Percentiles rank a stretch among this genome's conserved stretches.
Evolutionary conservation across 2,113 vertebrate genomes (phyloP).

Genomic region (Cranoglanis bouderius): DNA sequence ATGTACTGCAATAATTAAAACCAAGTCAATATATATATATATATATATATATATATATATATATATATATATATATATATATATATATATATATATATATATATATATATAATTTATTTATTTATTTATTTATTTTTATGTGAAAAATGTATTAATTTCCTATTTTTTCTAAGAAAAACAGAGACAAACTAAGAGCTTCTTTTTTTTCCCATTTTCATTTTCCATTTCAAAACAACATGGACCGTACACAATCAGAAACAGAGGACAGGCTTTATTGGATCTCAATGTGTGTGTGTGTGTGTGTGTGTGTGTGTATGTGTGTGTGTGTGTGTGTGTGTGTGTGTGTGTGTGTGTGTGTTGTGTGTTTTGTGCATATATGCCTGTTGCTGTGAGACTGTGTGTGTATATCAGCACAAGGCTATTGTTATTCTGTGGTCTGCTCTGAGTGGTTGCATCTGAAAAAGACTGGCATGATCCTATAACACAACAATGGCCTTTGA

Average conservation of each 20-base stretch:
- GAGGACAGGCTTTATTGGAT: neutral
- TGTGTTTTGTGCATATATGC: neutral
- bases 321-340: neutral
- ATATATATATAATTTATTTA: too few relatives aligned
- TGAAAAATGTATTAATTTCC: neutral
- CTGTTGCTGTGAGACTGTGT: neutral
- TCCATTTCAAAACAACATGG: neutral
- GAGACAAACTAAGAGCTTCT: neutral
- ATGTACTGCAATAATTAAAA: too few relatives aligned
- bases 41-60: too few relatives aligned
- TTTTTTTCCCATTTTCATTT: neutral
- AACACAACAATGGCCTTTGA: conserved; percentile 43
- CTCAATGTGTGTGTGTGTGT: neutral
- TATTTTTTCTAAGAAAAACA: neutral
- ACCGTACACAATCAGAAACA: neutral
- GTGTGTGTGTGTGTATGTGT: conserved; percentile 9
- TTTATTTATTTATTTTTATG: too few relatives aligned
- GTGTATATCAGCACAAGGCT: conserved; percentile 3
- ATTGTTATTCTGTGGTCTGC: conserved; percentile 16
- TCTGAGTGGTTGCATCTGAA: conserved; percentile 10
- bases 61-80: too few relatives aligned
- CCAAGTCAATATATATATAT: too few relatives aligned
- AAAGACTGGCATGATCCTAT: conserved; percentile 16
- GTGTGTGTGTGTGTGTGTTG: conserved; percentile 1
- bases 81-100: too few relatives aligned